A percentile compares a stretch with the other conserved stretches of the same genome.
Evolutionary conservation across 2,113 vertebrate species (phyloP).

Genomic region (Empidonax alnorum): DNA sequence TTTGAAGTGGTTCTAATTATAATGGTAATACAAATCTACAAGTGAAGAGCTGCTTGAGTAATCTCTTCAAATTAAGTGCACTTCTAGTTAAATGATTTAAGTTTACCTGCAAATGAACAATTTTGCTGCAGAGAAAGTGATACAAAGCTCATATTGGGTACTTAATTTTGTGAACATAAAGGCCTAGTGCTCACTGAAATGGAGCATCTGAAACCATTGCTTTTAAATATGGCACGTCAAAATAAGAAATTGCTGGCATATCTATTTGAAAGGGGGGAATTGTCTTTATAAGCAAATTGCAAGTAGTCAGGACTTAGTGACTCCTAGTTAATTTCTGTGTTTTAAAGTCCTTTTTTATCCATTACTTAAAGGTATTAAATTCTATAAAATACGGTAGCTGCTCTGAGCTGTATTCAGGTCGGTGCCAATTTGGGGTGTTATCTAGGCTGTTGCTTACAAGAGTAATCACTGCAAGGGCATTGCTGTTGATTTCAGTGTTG

Average conservation of each 20-base stretch:
- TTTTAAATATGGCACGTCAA: background rate
- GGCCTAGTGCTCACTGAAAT: background rate
- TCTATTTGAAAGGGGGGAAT: background rate
- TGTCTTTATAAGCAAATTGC: background rate
- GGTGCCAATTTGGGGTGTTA: background rate
- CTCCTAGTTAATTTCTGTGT: background rate
- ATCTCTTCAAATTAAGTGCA: conserved; percentile 70
- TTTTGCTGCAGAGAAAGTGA: conserved; percentile 1
- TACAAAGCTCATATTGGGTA: background rate
- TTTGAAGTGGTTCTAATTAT: conserved; percentile 60
- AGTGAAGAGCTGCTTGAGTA: conserved; percentile 58
- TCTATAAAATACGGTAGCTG: background rate
- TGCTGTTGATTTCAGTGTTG: background rate
- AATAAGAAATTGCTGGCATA: background rate
- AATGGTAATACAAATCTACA: conserved; percentile 28
- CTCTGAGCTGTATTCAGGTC: background rate
- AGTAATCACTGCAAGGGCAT: background rate
- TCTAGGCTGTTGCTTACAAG: background rate
- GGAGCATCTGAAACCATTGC: background rate
- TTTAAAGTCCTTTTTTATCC: background rate
- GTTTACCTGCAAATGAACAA: conserved; percentile 51
- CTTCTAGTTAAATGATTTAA: conserved; percentile 59
- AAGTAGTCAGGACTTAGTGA: background rate
- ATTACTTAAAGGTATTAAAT: background rate
- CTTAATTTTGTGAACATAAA: background rate